Evolutionary conservation across 2,888 invertebrate genomes (phyloP).

Genomic region (Amblyjoppa fuscipennis): DNA sequence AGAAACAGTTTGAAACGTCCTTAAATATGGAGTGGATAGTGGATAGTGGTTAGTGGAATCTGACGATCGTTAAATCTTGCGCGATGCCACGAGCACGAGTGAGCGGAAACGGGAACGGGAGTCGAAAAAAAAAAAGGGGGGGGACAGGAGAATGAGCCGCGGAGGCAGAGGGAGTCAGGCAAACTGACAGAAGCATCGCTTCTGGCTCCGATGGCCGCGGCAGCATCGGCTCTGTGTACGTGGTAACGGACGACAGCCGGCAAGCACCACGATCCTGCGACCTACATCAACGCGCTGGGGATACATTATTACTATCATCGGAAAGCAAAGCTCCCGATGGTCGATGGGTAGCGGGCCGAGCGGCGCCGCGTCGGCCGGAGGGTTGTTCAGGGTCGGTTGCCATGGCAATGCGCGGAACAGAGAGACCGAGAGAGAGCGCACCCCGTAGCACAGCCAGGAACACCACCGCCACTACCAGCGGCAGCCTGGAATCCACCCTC

Average conservation of each 20-base stretch:
- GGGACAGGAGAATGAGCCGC: constrained; percentile 18
- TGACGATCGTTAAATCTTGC: constrained; percentile 34
- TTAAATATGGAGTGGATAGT: constrained; percentile 1
- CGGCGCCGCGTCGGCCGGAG: constrained; percentile 80
- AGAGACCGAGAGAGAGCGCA: constrained; percentile 70
- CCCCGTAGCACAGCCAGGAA: constrained; percentile 76
- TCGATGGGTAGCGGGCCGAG: constrained; percentile 53
- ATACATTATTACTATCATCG: constrained; percentile 84
- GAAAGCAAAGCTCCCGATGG: constrained; percentile 81
- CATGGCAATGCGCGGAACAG: constrained; percentile 80
- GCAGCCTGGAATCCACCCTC: constrained; percentile 67
- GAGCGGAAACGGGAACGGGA: constrained; percentile 3
- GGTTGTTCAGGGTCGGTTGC: constrained; percentile 83
- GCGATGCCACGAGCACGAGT: constrained; percentile 3
- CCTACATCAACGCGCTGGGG: constrained; percentile 81
- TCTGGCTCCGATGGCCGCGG: constrained; percentile 41
- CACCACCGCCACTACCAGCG: constrained; percentile 51
- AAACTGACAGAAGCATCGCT: constrained; percentile 50
- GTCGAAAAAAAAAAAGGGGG: not conserved
- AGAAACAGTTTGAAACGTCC: constrained; percentile 28
- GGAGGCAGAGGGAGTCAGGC: constrained; percentile 14
- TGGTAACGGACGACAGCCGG: constrained; percentile 26
- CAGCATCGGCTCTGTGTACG: constrained; percentile 33
- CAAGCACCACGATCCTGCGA: constrained; percentile 73
- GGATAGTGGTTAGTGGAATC: not conserved